Evolutionary conservation across 1,140 invertebrate genomes (phyloP).

Genomic region (Ceratosolen solmsi): DNA sequence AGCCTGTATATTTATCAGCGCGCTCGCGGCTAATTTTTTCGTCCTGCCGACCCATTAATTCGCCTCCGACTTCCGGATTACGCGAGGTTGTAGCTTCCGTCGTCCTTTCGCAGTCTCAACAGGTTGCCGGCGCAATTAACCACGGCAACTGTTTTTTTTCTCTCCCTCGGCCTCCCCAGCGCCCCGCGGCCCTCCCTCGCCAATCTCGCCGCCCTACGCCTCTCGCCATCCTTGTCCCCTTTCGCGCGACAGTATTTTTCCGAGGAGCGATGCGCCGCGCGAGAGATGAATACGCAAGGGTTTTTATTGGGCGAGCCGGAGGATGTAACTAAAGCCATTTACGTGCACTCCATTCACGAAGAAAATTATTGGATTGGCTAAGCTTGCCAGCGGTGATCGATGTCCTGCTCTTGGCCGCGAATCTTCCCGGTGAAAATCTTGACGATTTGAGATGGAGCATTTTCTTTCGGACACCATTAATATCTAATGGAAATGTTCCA

Average conservation of each 20-base stretch:
- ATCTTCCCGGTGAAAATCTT: neutral
- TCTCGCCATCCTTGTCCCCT: neutral
- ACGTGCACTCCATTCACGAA: neutral
- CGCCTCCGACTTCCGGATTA: slow-evolving; percentile 44
- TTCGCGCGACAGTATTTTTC: slow-evolving; percentile 31
- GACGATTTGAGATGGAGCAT: neutral
- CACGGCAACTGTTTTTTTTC: slow-evolving; percentile 27
- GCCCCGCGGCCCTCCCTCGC: neutral
- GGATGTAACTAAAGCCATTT: slow-evolving; percentile 1
- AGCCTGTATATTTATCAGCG: slow-evolving; percentile 37
- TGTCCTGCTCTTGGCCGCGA: neutral
- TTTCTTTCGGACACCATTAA: neutral
- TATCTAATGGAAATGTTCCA: neutral
- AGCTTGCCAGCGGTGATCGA: neutral
- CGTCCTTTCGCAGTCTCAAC: slow-evolving; percentile 29
- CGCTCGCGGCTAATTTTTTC: slow-evolving; percentile 48
- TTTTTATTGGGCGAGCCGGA: neutral
- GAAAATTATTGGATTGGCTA: neutral
- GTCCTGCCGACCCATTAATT: slow-evolving; percentile 42
- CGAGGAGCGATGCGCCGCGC: slow-evolving; percentile 21
- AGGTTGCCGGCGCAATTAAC: slow-evolving; percentile 50
- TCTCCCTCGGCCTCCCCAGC: neutral
- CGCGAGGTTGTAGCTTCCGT: neutral
- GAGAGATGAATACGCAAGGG: slow-evolving; percentile 28
- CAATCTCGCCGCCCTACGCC: neutral